Conservation (phyloP, 2,888 invertebrate genomes). For the Alentia gelatinosa region DNA sequence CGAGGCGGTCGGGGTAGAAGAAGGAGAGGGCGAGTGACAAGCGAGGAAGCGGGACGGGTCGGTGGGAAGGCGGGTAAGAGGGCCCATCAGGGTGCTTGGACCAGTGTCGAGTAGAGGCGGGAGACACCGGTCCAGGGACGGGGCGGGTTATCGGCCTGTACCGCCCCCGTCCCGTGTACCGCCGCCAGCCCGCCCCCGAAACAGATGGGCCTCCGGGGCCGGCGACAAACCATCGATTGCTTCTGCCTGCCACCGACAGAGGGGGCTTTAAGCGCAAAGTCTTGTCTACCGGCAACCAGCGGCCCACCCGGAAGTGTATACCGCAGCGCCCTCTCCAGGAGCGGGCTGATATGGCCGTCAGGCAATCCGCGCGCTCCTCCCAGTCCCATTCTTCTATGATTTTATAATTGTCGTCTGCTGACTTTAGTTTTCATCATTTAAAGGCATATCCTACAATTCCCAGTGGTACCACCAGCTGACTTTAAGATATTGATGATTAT, state of each 20-base stretch:
- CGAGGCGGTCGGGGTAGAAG: too few species aligned
- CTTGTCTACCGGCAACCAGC: conserved; percentile 31
- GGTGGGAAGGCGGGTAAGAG: too few species aligned
- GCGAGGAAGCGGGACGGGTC: too few species aligned
- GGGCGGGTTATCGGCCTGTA: not conserved
- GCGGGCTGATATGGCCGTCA: not conserved
- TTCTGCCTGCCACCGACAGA: not conserved
- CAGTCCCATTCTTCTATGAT: too few species aligned
- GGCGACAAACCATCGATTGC: not conserved
- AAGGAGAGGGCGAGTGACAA: too few species aligned
- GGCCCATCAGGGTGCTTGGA: too few species aligned
- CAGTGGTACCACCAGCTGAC: too few species aligned
- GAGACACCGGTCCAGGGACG: not conserved
- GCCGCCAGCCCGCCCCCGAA: not conserved
- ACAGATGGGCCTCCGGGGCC: not conserved
- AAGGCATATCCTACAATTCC: too few species aligned
- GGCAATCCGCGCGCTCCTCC: not conserved
- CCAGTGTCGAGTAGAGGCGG: too few species aligned
- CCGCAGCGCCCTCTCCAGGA: not conserved
- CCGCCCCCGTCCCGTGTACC: not conserved
- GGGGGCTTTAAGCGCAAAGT: conserved; percentile 36
- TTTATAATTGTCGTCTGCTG: too few species aligned
- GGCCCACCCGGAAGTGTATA: not conserved
- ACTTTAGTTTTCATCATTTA: too few species aligned
- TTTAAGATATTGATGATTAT: too few species aligned